Percentiles rank a stretch among this genome's conserved stretches.
Evolutionary conservation across 2,888 invertebrate genomes (phyloP).

Genomic region (Xanthia togata): DNA sequence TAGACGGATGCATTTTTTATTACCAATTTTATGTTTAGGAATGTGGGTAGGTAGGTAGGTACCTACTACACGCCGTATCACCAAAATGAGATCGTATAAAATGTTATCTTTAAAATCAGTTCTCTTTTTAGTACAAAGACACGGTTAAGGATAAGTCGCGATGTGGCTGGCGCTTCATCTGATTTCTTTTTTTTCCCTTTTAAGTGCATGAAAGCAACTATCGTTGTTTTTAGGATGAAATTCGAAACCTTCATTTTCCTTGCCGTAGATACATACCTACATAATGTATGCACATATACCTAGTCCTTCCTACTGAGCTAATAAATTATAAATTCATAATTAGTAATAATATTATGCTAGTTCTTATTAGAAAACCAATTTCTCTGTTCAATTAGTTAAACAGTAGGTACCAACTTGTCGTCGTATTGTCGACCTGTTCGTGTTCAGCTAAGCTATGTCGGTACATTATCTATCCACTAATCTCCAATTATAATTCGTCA

Average conservation of each 20-base stretch:
- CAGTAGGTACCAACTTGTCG: slow-evolving; percentile 50
- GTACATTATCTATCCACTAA: slow-evolving; percentile 69
- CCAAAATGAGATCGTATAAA: slow-evolving; percentile 46
- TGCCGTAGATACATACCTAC: neutral
- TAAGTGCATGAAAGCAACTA: neutral
- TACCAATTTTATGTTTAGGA: slow-evolving; percentile 30
- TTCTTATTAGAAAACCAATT: slow-evolving; percentile 42
- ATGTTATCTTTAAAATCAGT: slow-evolving; percentile 58
- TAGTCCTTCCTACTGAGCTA: no score
- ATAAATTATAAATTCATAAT: slow-evolving; percentile 1
- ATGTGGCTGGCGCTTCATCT: slow-evolving; percentile 26
- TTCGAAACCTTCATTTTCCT: neutral
- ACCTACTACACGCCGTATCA: slow-evolving; percentile 18
- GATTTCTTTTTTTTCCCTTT: slow-evolving; percentile 21
- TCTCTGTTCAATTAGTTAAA: slow-evolving; percentile 57
- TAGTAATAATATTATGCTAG: neutral
- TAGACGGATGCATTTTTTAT: slow-evolving; percentile 21
- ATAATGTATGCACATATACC: no score
- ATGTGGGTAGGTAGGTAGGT: slow-evolving; percentile 35
- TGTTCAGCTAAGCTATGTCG: slow-evolving; percentile 50
- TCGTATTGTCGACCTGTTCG: slow-evolving; percentile 47
- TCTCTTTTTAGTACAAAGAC: slow-evolving; percentile 48
- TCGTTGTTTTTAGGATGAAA: neutral
- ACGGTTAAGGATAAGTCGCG: slow-evolving; percentile 22
- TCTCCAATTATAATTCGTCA: slow-evolving; percentile 86